Conservation (phyloP, 2,888 invertebrate species). For the Thereva nobilitata region DNA sequence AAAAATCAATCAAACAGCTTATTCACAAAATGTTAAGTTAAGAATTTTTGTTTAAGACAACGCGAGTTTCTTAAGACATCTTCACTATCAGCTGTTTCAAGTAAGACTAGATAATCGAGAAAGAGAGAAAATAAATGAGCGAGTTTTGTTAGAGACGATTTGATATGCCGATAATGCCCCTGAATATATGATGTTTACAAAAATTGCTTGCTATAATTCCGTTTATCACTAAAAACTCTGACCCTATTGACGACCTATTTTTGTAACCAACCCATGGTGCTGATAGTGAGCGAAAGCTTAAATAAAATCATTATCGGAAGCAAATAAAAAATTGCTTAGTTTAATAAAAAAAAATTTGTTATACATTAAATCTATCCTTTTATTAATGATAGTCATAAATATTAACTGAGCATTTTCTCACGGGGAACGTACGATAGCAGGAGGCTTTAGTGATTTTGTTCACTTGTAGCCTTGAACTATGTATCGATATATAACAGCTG, state of each 20-base stretch:
- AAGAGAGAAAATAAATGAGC: no score
- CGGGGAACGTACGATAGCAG: no score
- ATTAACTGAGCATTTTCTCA: no score
- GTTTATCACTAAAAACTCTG: constrained; percentile 35
- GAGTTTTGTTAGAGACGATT: constrained; percentile 20
- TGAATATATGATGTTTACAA: constrained; percentile 22
- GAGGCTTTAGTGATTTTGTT: no score
- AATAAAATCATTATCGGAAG: neutral
- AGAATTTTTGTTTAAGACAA: no score
- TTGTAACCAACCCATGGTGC: constrained; percentile 2
- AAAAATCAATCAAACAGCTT: no score
- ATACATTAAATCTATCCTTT: no score
- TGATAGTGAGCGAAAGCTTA: constrained; percentile 22
- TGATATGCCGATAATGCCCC: neutral
- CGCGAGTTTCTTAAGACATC: constrained; percentile 20
- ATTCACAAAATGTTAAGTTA: no score
- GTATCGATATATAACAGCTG: constrained; percentile 10
- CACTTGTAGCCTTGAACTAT: no score
- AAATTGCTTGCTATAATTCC: constrained; percentile 18
- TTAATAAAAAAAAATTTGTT: no score
- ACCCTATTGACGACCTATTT: constrained; percentile 41
- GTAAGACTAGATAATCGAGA: constrained; percentile 17
- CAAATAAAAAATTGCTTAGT: no score
- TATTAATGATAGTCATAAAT: no score
- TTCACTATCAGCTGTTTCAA: constrained; percentile 18